Base-by-base conservation (phyloP, 2,113 vertebrate species). In the Toxotes jaculatrix region DNA sequence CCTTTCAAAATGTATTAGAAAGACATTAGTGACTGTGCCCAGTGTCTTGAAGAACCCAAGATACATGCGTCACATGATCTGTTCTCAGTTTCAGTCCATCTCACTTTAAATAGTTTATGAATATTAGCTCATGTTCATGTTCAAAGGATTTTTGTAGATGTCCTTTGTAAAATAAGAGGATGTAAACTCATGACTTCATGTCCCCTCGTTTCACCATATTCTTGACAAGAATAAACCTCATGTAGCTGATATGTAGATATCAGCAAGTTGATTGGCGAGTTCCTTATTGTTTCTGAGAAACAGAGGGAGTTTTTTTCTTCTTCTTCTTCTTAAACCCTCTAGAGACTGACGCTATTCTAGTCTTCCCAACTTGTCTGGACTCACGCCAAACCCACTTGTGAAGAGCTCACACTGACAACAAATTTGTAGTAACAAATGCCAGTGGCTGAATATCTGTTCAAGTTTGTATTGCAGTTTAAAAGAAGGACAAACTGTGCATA, bases 281-380 rank as follows among this genome's bases (percentile, higher is more conserved):
- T 89, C 80, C 88, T 77, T 70, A 19, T 78, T 9, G 13, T 43
- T 93, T 89, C 84, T 60, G 16, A 71, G 77, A 89, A 81, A 0
- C 1, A 76, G n/a, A 43, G 38, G 59, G 27, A 7, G 0, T 27
- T 32, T 65, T 70, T 57, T 21, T 49, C 4, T 49, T n/a, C 43
- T 31, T 55, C 23, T 43, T 55, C 6, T 12, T 69, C 23, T 68
- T 4, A n/a, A 63, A 14, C 16, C 65, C 63, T 83, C 67, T 53
- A 34, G 64, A 74, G 60, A 87, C 55, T 55, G 7, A 21, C 31
- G 7, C 38, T 67, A 53, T 73, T 87, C 16, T 81, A 0, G 32
- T 74, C 56, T 60, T 23, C 14, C 16, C 32, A 36, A 4, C 32
- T 34, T 3, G 2, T 6, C 34, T 43, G 57, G 34, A 42, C 51